phyloP scores from a whole-genome alignment of 2,113 vertebrate genomes.

The Saimiri boliviensis region DNA sequence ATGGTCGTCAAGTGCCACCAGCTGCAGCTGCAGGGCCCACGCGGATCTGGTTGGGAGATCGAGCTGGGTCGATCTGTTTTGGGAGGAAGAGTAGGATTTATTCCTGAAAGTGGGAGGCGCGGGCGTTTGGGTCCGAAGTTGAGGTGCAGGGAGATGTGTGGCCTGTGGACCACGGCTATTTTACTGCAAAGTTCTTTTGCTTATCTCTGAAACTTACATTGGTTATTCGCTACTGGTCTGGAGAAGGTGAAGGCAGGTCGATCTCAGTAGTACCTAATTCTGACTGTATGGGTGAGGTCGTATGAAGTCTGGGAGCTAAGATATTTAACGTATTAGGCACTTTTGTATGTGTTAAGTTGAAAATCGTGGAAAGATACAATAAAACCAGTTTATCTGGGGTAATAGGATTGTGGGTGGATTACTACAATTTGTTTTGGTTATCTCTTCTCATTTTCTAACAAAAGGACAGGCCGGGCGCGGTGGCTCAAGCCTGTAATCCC shows the following conservation, averaged over 20 bases:
- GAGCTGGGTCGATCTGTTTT: fast-evolving
- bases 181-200: not conserved
- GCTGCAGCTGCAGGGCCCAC: not conserved
- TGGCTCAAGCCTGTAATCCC: no score
- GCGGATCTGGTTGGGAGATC: not conserved
- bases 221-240: not conserved
- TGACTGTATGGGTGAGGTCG: not conserved
- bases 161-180: not conserved
- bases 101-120: not conserved
- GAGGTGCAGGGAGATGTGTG: not conserved
- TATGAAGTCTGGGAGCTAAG: not conserved
- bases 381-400: not conserved
- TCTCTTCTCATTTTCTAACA: not conserved
- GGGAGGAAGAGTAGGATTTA: not conserved
- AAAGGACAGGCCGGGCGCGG: no score
- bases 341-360: not conserved
- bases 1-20: not conserved
- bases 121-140: not conserved
- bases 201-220: not conserved
- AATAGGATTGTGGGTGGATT: not conserved
- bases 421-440: not conserved
- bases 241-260: not conserved
- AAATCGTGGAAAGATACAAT: not conserved
- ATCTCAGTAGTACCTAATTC: not conserved
- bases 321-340: not conserved